Base-by-base conservation (phyloP, 2,888 invertebrate species). In the Barypeithes pellucidus region DNA sequence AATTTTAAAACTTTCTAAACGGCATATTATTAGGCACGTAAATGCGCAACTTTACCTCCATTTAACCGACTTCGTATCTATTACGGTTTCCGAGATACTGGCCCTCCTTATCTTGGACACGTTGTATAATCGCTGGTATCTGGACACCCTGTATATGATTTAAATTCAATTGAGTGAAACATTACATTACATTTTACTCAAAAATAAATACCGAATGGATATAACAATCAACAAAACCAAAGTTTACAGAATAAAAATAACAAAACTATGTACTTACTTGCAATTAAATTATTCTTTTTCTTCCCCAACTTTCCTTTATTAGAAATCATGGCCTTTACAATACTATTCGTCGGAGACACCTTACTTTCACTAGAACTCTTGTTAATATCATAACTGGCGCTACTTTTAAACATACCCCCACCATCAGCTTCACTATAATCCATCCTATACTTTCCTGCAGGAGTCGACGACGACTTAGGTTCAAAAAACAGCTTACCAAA, bases 241-340 rank as follows among this genome's bases (percentile, higher is more conserved):
- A n/a, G n/a, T n/a, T n/a, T n/a, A n/a, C 11, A 12, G 12, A 39
- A 39, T 39, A 1, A 39, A 39, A 39, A 39, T 72, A 24, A n/a
- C 22, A 7, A n/a, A 57, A 43, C 45, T 47, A 2, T 3, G 4
- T 43, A 89, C 91, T 90, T 82, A 93, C 93, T 94, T 43, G 93
- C 91, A 36, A 94, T 88, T 14, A 82, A 69, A 22, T 91, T 91
- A 82, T 93, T 94, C 82, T 92, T 93, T 86, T 93, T 93, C 82
- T 93, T 92, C 45, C 90, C 84, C n/a, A 90, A 90, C 75, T 90
- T 85, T 0, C 89, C 89, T 82, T 92, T 91, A 73, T 88, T 87
- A 24, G 89, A 88, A 80, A 90, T 89, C 76, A 90, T 88, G 18
- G 88, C 89, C n/a, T 89, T 83, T 1, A 88, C 88, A 29, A 88